Conservation (phyloP, 2,113 vertebrate genomes). For the Grus americana region DNA sequence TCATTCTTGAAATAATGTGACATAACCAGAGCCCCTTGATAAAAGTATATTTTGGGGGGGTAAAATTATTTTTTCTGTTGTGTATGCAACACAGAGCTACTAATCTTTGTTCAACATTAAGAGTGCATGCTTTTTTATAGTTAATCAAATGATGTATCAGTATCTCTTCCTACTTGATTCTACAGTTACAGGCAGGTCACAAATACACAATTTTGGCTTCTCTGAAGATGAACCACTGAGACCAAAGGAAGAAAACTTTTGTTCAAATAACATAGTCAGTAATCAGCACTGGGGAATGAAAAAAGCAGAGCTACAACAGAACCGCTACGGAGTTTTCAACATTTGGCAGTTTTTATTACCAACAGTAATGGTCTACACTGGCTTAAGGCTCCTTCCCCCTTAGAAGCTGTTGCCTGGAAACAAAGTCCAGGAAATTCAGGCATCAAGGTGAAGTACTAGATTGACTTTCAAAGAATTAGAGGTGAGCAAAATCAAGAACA, state of each 20-base stretch:
- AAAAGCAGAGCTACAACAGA: neutral
- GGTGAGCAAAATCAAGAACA: neutral
- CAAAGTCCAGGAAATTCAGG: neutral
- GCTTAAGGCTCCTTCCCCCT: neutral
- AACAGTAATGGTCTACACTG: neutral
- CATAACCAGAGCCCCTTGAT: neutral
- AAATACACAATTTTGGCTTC: neutral
- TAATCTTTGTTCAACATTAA: neutral
- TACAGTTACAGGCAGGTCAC: neutral
- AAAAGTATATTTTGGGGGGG: neutral
- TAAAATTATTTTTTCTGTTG: neutral
- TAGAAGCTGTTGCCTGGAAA: neutral
- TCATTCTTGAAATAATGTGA: neutral
- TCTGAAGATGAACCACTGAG: neutral
- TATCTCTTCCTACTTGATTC: neutral
- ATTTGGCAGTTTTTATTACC: neutral
- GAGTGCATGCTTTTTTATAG: neutral
- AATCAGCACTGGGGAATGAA: neutral
- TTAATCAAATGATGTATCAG: neutral
- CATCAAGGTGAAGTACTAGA: neutral
- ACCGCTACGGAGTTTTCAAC: fast-evolving
- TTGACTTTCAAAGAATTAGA: neutral
- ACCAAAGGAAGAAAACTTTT: neutral
- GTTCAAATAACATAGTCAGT: neutral
- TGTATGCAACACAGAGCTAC: neutral